These are phyloP conservation scores for Chalcis sispes DNA, from an alignment of 2,888 invertebrate species.

Conservation along the genomic window DNA sequence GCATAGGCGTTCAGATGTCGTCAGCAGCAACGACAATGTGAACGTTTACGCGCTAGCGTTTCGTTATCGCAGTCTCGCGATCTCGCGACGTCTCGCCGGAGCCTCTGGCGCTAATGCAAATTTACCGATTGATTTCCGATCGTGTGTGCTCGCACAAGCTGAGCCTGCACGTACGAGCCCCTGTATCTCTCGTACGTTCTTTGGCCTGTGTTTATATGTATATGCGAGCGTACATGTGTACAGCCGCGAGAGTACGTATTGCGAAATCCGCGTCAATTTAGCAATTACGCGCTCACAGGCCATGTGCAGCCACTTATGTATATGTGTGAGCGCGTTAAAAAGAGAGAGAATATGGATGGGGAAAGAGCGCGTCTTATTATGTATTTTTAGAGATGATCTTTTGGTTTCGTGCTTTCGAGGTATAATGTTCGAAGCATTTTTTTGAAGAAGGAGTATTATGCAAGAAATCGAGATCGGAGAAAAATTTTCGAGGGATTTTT, in stretches of 20 bases:
- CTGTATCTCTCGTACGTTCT: too few relatives aligned
- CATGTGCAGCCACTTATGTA: background rate
- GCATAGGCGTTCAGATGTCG: too few relatives aligned
- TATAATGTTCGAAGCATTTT: too few relatives aligned
- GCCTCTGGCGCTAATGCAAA: slow-evolving; percentile 32
- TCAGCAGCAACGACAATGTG: too few relatives aligned
- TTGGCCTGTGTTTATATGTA: too few relatives aligned
- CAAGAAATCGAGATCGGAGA: too few relatives aligned
- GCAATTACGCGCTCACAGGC: slow-evolving; percentile 30
- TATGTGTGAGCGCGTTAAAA: background rate
- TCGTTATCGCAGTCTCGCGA: background rate
- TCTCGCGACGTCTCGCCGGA: background rate
- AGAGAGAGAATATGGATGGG: background rate
- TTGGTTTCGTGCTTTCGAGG: too few relatives aligned
- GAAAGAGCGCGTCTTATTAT: background rate
- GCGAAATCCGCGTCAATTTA: slow-evolving; percentile 45
- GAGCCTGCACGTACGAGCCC: too few relatives aligned
- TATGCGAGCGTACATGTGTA: background rate
- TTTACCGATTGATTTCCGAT: slow-evolving; percentile 42
- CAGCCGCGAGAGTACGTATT: background rate
- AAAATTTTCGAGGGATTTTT: too few relatives aligned
- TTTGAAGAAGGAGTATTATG: too few relatives aligned
- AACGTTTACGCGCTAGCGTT: too few relatives aligned
- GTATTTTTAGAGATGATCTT: slow-evolving; percentile 42
- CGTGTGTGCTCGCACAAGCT: too few relatives aligned